Percentiles rank a stretch among this genome's conserved stretches.
Conservation (phyloP, 2,797 vertebrate genomes). For the Hyperoplus immaculatus region DNA sequence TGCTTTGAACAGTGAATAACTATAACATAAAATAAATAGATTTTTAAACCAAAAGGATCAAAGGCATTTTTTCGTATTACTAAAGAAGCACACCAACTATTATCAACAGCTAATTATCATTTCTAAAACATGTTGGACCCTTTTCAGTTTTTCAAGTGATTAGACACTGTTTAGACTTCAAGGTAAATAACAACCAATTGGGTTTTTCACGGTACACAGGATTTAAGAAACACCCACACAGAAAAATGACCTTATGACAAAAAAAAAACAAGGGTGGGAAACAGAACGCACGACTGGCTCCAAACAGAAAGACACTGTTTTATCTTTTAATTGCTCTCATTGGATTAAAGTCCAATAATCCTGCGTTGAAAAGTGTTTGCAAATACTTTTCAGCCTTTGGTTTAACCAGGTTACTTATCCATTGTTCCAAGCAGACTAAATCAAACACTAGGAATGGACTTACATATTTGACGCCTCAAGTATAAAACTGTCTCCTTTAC, state of each 20-base stretch:
- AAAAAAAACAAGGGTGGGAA: constrained; percentile 53
- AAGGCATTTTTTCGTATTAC: constrained; percentile 32
- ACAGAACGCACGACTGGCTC: constrained; percentile 48
- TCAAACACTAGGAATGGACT: constrained; percentile 9
- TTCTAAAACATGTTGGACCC: constrained; percentile 13
- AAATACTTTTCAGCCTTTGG: constrained; percentile 37
- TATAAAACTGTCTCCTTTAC: constrained; percentile 2
- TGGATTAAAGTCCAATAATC: constrained; percentile 45
- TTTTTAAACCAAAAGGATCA: constrained; percentile 34
- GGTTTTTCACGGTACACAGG: constrained; percentile 32
- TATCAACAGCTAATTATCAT: constrained; percentile 28
- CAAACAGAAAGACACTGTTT: constrained; percentile 60
- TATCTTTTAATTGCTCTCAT: constrained; percentile 68
- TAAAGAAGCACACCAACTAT: constrained; percentile 21
- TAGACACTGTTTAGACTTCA: constrained; percentile 20
- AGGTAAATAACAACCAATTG: constrained; percentile 50
- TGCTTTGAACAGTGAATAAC: not conserved
- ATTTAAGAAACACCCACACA: constrained; percentile 35
- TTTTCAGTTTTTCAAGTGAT: constrained; percentile 15
- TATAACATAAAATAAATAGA: constrained; percentile 32
- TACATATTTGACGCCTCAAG: constrained; percentile 12
- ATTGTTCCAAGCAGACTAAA: constrained; percentile 12
- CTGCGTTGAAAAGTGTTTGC: constrained; percentile 22
- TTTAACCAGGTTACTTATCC: constrained; percentile 18
- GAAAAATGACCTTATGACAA: constrained; percentile 25